phyloP scores from a whole-genome alignment of 2,888 invertebrate species.

The Xestia ashworthii region DNA sequence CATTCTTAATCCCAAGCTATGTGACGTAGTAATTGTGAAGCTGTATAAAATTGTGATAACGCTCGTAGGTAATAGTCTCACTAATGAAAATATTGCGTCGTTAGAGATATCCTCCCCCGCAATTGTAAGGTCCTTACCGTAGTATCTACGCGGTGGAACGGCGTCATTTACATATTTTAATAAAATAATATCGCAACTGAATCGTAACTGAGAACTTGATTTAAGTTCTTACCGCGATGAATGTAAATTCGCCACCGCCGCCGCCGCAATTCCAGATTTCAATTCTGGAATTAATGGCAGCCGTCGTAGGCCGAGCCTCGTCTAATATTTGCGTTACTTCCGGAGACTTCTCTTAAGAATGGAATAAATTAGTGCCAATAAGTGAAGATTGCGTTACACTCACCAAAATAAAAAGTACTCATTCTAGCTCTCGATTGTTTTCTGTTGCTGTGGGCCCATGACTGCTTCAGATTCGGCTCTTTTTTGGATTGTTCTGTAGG shows the following conservation, averaged over 20 bases:
- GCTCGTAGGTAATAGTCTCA: slow-evolving; percentile 80
- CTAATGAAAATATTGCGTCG: slow-evolving; percentile 89
- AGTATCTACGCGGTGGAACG: slow-evolving; percentile 85
- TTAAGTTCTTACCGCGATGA: slow-evolving; percentile 91
- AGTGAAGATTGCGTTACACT: slow-evolving; percentile 68
- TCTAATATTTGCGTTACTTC: slow-evolving; percentile 90
- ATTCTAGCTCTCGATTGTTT: slow-evolving; percentile 19
- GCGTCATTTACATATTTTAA: slow-evolving; percentile 90
- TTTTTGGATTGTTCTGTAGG: slow-evolving; percentile 80
- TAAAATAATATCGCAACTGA: slow-evolving; percentile 91
- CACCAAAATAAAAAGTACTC: slow-evolving; percentile 57
- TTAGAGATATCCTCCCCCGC: slow-evolving; percentile 86
- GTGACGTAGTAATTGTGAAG: slow-evolving; percentile 72
- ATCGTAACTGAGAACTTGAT: slow-evolving; percentile 91
- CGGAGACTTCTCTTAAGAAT: slow-evolving; percentile 87
- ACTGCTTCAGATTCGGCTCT: slow-evolving; percentile 61
- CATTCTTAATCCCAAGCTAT: slow-evolving; percentile 60
- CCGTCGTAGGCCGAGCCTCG: slow-evolving; percentile 87
- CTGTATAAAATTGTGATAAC: slow-evolving; percentile 80
- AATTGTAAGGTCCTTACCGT: slow-evolving; percentile 87
- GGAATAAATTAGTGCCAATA: slow-evolving; percentile 88
- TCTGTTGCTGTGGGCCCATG: slow-evolving; percentile 6
- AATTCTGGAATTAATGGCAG: slow-evolving; percentile 90
- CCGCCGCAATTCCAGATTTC: slow-evolving; percentile 90
- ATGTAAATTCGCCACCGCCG: slow-evolving; percentile 89